A percentile compares a stretch with the other conserved stretches of the same genome.
phyloP scores from a whole-genome alignment of 2,797 vertebrate species.

The Xenops minutus region DNA sequence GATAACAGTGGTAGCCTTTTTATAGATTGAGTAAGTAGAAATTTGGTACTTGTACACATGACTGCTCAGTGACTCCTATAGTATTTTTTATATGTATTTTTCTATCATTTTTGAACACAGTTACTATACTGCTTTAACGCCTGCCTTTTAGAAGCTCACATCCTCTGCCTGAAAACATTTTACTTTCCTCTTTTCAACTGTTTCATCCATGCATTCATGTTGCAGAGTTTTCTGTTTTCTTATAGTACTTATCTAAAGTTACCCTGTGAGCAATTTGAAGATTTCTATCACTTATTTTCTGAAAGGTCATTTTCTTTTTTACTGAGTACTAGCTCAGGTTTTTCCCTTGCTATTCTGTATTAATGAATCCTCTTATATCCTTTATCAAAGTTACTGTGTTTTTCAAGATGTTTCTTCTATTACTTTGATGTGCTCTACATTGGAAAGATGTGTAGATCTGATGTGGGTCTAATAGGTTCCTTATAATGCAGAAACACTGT shows the following conservation, averaged over 20 bases:
- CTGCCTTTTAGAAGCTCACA: not conserved
- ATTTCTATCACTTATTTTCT: constrained; percentile 14
- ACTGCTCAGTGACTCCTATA: not conserved
- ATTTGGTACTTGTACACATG: not conserved
- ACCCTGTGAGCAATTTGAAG: not conserved
- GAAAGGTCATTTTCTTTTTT: not conserved
- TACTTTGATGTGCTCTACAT: not conserved
- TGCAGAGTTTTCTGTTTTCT: not conserved
- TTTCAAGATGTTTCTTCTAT: not conserved
- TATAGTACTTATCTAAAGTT: not conserved
- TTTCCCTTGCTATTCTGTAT: not conserved
- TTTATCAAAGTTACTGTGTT: not conserved
- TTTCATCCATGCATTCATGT: not conserved
- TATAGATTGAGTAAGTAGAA: not conserved
- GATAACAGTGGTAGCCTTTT: not conserved
- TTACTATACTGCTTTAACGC: not conserved
- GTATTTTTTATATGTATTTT: not conserved
- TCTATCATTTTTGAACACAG: not conserved
- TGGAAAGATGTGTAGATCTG: not conserved
- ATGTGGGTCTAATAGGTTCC: not conserved
- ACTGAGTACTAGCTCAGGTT: not conserved
- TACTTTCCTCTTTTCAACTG: not conserved
- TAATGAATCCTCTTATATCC: constrained; percentile 24
- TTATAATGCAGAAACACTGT: not conserved
- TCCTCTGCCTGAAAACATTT: not conserved